Evolutionary conservation across 1,140 invertebrate genomes (phyloP), one percentile per base, ranked within the genome.

Genomic region (Theocolax elegans): DNA sequence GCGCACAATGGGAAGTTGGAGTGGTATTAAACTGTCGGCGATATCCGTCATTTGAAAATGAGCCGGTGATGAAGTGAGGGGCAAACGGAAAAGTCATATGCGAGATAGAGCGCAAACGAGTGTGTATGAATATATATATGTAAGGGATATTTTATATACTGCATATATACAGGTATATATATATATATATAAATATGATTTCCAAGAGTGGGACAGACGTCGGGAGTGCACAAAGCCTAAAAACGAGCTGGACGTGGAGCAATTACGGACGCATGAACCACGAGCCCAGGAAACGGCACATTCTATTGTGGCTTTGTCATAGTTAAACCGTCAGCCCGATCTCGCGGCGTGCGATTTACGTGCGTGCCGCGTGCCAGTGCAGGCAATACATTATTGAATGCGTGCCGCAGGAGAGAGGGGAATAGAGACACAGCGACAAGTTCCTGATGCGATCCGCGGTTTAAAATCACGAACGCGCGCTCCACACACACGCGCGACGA

Each of bases 241-340:
- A 21, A 19, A 31, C 2, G 31, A 21, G 53, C 48, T 27, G 12
- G 23, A 51, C 56, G 9, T 40, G 72, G 74, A 76, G n/a, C n/a
- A n/a, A n/a, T n/a, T 77, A 80, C 75, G 69, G 71, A 59, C 71
- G 73, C n/a, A n/a, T n/a, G n/a, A n/a, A n/a, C n/a, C n/a, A n/a
- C n/a, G 77, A 74, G 71, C 79, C 81, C 83, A 83, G 84, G 84
- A 86, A 84, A 84, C 82, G 76, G 72, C 76, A 75, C 73, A 83
- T 84, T 84, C 83, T 84, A 86, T 86, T 86, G 84, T 86, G 77
- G 77, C 78, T 83, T 82, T 84, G 83, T 84, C 81, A 83, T 85
- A 84, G 83, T 83, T 86, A 84, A 86, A 84, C 82, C 83, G 84
- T 84, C 83, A 81, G 76, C 76, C 77, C 76, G 81, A 83, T 85